These are phyloP conservation scores for Chionoecetes opilio DNA, from an alignment of 1,140 invertebrate genomes.

Conservation along the genomic window DNA sequence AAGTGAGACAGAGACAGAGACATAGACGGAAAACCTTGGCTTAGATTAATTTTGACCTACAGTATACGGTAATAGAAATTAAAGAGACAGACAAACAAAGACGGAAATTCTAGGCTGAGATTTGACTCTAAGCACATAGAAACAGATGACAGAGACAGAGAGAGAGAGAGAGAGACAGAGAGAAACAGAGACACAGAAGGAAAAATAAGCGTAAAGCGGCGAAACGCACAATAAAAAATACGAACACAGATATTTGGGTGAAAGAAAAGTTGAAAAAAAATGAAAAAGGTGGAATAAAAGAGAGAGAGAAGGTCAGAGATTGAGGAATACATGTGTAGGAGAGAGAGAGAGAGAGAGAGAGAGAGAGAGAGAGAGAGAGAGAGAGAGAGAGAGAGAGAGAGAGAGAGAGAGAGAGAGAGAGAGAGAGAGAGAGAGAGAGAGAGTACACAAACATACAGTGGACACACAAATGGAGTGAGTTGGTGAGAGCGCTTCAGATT, in stretches of 20 bases:
- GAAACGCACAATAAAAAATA: no score
- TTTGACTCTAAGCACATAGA: no score
- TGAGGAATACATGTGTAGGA: neutral
- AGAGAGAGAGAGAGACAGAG: conserved; percentile 24
- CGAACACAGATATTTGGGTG: no score
- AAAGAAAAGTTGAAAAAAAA: no score
- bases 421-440: conserved; percentile 63
- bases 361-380: neutral
- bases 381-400: conserved; percentile 14
- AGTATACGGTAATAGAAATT: no score
- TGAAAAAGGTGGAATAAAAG: no score
- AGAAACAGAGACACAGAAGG: neutral
- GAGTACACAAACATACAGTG: neutral
- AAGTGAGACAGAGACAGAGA: neutral
- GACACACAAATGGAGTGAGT: conserved; percentile 38
- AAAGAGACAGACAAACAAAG: no score
- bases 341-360: conserved; percentile 21
- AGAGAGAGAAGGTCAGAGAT: no score
- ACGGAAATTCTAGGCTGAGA: no score
- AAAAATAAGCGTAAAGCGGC: neutral
- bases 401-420: conserved; percentile 43
- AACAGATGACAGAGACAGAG: neutral
- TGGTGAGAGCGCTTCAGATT: conserved; percentile 34
- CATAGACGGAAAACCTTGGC: neutral
- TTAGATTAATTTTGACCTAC: no score